Evolutionary conservation across 1,140 invertebrate genomes (phyloP).

Genomic region (Maniola jurtina): DNA sequence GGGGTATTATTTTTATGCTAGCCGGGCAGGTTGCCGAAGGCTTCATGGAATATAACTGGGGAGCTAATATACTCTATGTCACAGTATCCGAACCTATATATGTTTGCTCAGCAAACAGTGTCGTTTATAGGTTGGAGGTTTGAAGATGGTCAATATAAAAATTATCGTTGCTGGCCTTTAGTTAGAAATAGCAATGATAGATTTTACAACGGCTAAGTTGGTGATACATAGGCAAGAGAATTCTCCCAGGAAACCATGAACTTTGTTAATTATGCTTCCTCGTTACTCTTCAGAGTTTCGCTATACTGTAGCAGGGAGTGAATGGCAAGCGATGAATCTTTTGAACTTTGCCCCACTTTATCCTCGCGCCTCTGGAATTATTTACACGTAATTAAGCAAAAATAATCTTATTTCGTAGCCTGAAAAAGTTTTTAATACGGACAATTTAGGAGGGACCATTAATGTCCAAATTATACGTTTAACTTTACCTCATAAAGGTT

Average conservation of each 20-base stretch:
- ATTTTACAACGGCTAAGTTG: neutral
- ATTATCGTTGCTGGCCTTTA: neutral
- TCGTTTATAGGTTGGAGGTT: too few species aligned
- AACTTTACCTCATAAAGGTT: too few species aligned
- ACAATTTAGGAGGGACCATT: too few species aligned
- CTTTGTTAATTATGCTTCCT: slow-evolving; percentile 30
- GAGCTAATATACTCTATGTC: too few species aligned
- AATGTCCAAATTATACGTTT: too few species aligned
- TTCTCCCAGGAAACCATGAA: slow-evolving; percentile 13
- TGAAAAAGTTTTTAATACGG: neutral
- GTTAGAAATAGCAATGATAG: neutral
- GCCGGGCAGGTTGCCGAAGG: too few species aligned
- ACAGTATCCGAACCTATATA: too few species aligned
- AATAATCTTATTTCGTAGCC: neutral
- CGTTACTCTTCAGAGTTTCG: slow-evolving; percentile 10
- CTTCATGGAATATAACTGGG: too few species aligned
- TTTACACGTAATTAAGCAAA: slow-evolving; percentile 11
- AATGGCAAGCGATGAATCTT: slow-evolving; percentile 17
- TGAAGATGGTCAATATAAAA: neutral
- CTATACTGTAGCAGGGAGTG: slow-evolving; percentile 5
- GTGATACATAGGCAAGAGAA: slow-evolving; percentile 17
- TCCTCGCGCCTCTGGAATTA: slow-evolving; percentile 3
- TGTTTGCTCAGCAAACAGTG: too few species aligned
- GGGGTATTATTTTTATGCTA: too few species aligned
- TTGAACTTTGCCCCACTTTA: slow-evolving; percentile 14